These are phyloP conservation scores for Nasua narica DNA, from an alignment of 2,797 vertebrate species.

Conservation along the genomic window DNA sequence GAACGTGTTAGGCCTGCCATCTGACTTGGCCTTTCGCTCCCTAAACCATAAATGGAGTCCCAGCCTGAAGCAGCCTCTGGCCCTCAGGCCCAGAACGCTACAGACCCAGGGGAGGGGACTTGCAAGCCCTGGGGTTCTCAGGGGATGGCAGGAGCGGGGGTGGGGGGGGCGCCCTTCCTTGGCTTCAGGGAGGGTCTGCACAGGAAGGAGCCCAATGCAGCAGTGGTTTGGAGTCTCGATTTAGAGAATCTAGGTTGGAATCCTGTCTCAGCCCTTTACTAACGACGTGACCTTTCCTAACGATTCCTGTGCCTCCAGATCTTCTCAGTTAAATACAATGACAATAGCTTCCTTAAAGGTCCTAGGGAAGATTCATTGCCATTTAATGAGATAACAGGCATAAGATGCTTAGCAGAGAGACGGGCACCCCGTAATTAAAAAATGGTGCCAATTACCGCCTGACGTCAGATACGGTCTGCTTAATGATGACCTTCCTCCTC, in stretches of 20 bases:
- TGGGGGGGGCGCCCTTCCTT: neutral
- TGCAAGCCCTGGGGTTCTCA: too few species aligned
- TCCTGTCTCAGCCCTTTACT: neutral
- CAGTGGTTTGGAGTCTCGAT: neutral
- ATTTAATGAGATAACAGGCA: neutral
- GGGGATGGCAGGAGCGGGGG: neutral
- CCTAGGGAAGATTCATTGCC: neutral
- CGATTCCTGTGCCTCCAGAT: neutral
- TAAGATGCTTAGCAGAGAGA: neutral
- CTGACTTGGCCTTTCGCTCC: neutral
- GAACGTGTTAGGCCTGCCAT: fast-evolving
- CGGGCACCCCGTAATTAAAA: neutral
- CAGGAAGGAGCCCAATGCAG: neutral
- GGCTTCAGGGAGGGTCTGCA: neutral
- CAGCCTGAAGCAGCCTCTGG: neutral
- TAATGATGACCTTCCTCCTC: neutral
- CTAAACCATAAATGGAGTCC: too few species aligned
- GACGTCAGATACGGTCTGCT: neutral
- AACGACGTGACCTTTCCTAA: neutral
- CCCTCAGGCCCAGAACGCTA: neutral
- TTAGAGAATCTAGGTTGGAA: neutral
- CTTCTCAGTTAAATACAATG: neutral
- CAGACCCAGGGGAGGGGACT: neutral
- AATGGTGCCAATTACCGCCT: neutral
- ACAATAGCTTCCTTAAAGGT: neutral